Percentiles rank a stretch among this genome's conserved stretches.
phyloP scores from a whole-genome alignment of 2,797 vertebrate species.

The Pangasius krempfi region DNA sequence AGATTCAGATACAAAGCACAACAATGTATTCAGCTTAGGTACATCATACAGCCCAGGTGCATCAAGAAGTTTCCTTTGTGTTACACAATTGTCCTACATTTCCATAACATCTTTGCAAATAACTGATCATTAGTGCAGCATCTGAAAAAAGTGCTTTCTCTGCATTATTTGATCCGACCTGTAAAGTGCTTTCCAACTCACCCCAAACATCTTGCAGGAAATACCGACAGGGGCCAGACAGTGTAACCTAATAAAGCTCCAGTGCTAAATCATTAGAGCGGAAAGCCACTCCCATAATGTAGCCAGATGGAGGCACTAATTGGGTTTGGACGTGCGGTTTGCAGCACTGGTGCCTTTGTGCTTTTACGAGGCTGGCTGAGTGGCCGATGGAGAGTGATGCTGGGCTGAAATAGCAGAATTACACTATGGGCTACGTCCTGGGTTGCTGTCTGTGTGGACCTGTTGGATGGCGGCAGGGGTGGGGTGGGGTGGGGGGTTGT shows the following conservation, averaged over 20 bases:
- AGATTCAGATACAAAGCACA: background rate
- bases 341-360: slow-evolving; percentile 79
- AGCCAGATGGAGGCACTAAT: slow-evolving; percentile 94
- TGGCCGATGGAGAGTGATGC: slow-evolving; percentile 58
- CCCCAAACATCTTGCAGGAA: slow-evolving; percentile 91
- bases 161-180: slow-evolving; percentile 89
- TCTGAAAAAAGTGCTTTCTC: slow-evolving; percentile 81
- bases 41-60: background rate
- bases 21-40: background rate
- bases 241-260: slow-evolving; percentile 92
- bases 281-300: slow-evolving; percentile 90
- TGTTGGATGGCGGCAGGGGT: background rate
- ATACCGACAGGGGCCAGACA: slow-evolving; percentile 91
- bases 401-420: slow-evolving; percentile 44
- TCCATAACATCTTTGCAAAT: slow-evolving; percentile 74
- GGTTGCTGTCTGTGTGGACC: slow-evolving; percentile 17
- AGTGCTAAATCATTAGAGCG: slow-evolving; percentile 91
- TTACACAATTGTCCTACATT: slow-evolving; percentile 54
- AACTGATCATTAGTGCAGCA: slow-evolving; percentile 79
- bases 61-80: slow-evolving; percentile 34
- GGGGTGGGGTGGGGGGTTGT: too few species aligned
- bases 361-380: slow-evolving; percentile 82
- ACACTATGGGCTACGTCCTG: slow-evolving; percentile 40
- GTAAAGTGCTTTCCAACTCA: slow-evolving; percentile 89
- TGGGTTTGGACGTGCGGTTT: slow-evolving; percentile 93